These are phyloP conservation scores for Andrena flavipes DNA, from an alignment of 2,888 invertebrate genomes.

Conservation along the genomic window DNA sequence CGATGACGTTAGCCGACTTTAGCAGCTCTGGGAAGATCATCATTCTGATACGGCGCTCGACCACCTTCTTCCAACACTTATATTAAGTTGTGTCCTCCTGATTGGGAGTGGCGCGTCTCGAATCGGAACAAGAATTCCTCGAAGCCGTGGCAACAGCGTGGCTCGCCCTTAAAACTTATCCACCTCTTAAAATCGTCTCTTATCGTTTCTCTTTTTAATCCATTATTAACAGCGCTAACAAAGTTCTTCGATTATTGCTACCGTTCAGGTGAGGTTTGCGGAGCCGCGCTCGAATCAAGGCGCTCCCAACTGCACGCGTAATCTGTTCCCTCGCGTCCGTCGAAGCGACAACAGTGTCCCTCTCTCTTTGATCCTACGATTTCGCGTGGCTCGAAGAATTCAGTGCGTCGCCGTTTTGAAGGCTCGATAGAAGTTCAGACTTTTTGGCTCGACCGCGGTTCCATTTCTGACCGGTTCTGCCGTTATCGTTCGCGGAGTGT, in stretches of 20 bases:
- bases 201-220: neutral
- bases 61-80: neutral
- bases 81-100: neutral
- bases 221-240: constrained; percentile 36
- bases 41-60: constrained; percentile 2
- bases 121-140: neutral
- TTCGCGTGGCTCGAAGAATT: neutral
- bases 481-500: neutral
- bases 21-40: neutral
- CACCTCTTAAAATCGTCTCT: neutral
- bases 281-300: neutral
- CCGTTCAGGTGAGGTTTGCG: constrained; percentile 32
- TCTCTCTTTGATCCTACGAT: neutral
- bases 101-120: neutral
- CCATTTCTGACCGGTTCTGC: neutral
- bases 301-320: neutral
- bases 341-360: neutral
- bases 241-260: constrained; percentile 65
- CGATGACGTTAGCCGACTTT: neutral
- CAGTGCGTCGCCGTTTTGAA: neutral
- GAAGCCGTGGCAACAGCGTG: neutral
- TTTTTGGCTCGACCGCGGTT: neutral
- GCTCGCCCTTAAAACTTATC: neutral
- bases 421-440: neutral
- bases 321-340: neutral